phyloP scores from a whole-genome alignment of 2,888 invertebrate genomes.

The Rambutsinella grinnellia region DNA sequence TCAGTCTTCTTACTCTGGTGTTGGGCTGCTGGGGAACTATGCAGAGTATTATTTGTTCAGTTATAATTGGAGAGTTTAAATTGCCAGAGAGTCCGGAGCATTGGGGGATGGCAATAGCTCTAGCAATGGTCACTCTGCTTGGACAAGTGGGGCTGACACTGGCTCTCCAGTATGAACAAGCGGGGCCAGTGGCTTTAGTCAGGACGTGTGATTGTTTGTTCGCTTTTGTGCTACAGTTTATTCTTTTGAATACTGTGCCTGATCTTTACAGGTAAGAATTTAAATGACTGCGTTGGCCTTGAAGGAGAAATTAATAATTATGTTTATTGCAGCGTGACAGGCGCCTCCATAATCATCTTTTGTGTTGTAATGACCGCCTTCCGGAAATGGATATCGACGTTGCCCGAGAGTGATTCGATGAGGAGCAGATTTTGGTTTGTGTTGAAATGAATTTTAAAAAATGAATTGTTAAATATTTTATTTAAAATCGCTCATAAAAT shows the following conservation, averaged over 20 bases:
- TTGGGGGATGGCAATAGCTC: constrained; percentile 27
- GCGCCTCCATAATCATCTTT: constrained; percentile 26
- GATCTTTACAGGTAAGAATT: constrained; percentile 56
- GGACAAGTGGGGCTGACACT: constrained; percentile 49
- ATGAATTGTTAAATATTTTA: too few relatives aligned
- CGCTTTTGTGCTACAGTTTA: constrained; percentile 59
- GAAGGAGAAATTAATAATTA: neutral
- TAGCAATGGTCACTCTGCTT: constrained; percentile 42
- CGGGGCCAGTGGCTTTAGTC: constrained; percentile 52
- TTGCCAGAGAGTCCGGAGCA: constrained; percentile 37
- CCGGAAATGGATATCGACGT: constrained; percentile 42
- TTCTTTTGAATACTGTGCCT: constrained; percentile 50
- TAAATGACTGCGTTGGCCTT: neutral
- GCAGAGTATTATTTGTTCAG: constrained; percentile 32
- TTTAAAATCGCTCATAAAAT: too few relatives aligned
- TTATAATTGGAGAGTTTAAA: constrained; percentile 50
- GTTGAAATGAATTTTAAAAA: too few relatives aligned
- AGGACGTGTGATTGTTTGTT: constrained; percentile 53
- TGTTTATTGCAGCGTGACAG: constrained; percentile 32
- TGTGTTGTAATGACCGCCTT: constrained; percentile 37
- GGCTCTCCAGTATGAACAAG: constrained; percentile 59
- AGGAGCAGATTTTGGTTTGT: constrained; percentile 38
- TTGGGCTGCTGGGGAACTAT: constrained; percentile 53
- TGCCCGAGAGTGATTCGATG: constrained; percentile 28
- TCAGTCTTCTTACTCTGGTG: constrained; percentile 49